Evolutionary conservation across 2,113 vertebrate genomes (phyloP).

Genomic region (Mesitornis unicolor): DNA sequence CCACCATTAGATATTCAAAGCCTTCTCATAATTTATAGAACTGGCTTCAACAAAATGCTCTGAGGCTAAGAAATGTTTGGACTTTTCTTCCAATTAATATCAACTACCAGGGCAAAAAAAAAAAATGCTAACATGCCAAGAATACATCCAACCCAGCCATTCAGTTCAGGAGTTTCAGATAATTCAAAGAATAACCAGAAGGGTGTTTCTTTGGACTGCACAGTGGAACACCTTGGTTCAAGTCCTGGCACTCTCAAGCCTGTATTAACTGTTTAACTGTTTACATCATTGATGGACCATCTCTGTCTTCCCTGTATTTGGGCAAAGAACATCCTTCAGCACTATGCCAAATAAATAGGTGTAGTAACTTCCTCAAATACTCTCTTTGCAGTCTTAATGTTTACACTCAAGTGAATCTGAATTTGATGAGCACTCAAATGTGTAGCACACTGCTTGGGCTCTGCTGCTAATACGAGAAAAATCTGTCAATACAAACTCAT

Average conservation of each 20-base stretch:
- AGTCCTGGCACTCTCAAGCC: background rate
- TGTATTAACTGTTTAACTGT: background rate
- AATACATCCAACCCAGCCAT: background rate
- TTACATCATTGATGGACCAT: background rate
- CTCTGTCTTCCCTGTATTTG: background rate
- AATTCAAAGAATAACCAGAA: background rate
- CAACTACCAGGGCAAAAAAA: background rate
- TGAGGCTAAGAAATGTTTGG: background rate
- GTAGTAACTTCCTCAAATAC: background rate
- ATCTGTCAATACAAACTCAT: background rate
- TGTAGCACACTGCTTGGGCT: background rate
- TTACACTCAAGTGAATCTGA: background rate
- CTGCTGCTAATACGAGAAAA: background rate
- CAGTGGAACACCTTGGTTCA: background rate
- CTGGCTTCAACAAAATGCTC: background rate
- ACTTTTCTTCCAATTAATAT: background rate
- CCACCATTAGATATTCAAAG: background rate
- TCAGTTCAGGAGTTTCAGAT: background rate
- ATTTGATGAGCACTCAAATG: background rate
- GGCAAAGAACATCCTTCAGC: background rate
- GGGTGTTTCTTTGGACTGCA: background rate
- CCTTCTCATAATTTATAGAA: background rate
- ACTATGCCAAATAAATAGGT: background rate
- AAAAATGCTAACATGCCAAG: background rate
- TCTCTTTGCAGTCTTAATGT: fast-evolving